Evolutionary conservation across 2,797 vertebrate species (phyloP), one percentile per base, ranked within the genome.

Genomic region (Alca torda): DNA sequence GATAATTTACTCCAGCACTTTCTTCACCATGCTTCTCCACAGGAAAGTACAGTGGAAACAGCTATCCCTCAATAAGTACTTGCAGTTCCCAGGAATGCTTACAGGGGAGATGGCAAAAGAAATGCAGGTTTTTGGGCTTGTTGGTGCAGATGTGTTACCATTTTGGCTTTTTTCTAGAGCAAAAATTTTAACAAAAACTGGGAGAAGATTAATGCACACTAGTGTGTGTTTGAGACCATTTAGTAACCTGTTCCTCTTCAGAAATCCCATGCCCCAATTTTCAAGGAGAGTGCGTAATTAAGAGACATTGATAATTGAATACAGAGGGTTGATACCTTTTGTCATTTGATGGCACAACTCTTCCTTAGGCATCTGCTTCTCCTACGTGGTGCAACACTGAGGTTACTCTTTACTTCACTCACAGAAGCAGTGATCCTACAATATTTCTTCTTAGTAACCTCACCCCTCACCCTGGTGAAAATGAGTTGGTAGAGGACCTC

Each of bases 1-100:
- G 81, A 80, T 85, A 89, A 89, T 90, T 93, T 93, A 60, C 70
- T 70, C 84, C 75, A 83, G 70, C n/a, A 79, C 53, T 96, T 92
- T 96, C 84, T 87, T 89, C 53, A 74, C 78, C 43, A 28, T 46
- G 5, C 8, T 82, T 65, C 64, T 94, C 51, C 81, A 74, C 48
- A 64, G 75, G 77, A 94, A 80, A 10, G 2, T 30, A 51, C 24
- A 57, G 72, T 83, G 84, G 92, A 89, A 94, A 80, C 20, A 90
- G 51, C 60, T 33, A 74, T 41, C 45, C 78, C 33, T 87, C 64
- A 70, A 3, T 43, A 82, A 80, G 28, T 15, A 45, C 46, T 79
- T 79, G 54, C 46, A 76, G 45, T 25, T 96, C 72, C 30, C 21
- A 24, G 61, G 65, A 74, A 50, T 11, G 31, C 51, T 51, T 74